A percentile compares a stretch with the other conserved stretches of the same genome.
These are phyloP conservation scores for Hylaea fasciaria DNA, from an alignment of 2,888 invertebrate genomes.

Conservation along the genomic window DNA sequence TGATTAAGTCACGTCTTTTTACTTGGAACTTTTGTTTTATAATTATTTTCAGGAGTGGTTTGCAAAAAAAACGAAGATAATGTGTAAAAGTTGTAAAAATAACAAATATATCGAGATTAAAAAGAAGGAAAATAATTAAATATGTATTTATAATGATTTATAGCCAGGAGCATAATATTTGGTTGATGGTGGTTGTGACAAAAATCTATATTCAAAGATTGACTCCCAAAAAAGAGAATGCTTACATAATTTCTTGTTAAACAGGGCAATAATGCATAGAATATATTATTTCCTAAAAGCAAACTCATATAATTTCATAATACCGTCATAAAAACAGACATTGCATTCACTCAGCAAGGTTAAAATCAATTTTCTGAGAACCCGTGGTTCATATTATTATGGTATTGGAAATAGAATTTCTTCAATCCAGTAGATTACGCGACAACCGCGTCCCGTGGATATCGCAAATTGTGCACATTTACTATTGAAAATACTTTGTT, in stretches of 20 bases:
- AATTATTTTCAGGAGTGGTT: conserved; percentile 18
- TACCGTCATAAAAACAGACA: conserved; percentile 4
- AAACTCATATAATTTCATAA: background rate
- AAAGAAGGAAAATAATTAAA: too few species aligned
- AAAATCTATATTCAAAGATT: too few species aligned
- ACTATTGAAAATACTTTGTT: conserved; percentile 11
- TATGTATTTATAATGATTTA: too few species aligned
- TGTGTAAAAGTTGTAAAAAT: background rate
- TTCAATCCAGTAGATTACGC: conserved; percentile 58
- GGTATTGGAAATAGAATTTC: conserved; percentile 60
- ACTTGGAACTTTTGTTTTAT: conserved; percentile 27
- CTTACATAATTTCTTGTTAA: too few species aligned
- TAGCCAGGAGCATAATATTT: too few species aligned
- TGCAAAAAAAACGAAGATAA: background rate
- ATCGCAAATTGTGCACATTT: conserved; percentile 29
- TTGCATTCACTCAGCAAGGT: conserved; percentile 10
- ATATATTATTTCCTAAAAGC: too few species aligned
- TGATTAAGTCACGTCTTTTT: conserved; percentile 67
- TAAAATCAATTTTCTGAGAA: conserved; percentile 35
- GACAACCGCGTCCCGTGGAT: conserved; percentile 39
- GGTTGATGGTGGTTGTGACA: background rate
- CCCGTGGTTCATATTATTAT: conserved; percentile 55
- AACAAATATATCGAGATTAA: too few species aligned
- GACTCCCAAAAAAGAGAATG: too few species aligned
- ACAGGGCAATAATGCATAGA: too few species aligned